Percentiles rank a stretch among this genome's conserved stretches.
Conservation (phyloP, 1,140 invertebrate species). For the Apis dorsata region DNA sequence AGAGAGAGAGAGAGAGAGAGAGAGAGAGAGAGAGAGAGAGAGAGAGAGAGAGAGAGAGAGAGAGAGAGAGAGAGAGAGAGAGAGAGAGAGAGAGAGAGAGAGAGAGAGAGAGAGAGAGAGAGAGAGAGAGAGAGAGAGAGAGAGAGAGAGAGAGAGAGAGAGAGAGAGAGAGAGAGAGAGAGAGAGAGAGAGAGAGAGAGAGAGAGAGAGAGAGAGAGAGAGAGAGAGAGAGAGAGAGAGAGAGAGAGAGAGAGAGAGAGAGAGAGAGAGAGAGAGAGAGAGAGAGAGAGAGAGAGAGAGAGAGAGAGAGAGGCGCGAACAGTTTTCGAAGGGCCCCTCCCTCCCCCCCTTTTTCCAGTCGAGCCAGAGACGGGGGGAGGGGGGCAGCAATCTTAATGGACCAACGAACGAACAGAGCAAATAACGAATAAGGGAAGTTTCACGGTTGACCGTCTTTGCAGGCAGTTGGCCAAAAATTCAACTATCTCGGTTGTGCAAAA, state of each 20-base stretch:
- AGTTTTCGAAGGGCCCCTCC: constrained; percentile 4
- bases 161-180: background rate
- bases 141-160: background rate
- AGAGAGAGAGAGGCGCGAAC: background rate
- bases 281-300: background rate
- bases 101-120: background rate
- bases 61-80: background rate
- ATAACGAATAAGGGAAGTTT: constrained; percentile 8
- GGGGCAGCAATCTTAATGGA: constrained; percentile 7
- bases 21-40: background rate
- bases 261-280: too few relatives aligned
- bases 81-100: background rate
- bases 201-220: background rate
- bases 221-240: background rate
- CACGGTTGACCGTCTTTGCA: background rate
- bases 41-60: too few relatives aligned
- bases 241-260: background rate
- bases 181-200: background rate
- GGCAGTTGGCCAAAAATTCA: background rate
- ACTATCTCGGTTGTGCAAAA: background rate
- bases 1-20: background rate
- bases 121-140: background rate
- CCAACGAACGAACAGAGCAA: background rate
- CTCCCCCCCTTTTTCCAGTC: background rate
- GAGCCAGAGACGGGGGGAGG: background rate